Evolutionary conservation across 1,140 invertebrate species (phyloP), one percentile per base, ranked within the genome.

Genomic region (Zaprionus camerounensis): DNA sequence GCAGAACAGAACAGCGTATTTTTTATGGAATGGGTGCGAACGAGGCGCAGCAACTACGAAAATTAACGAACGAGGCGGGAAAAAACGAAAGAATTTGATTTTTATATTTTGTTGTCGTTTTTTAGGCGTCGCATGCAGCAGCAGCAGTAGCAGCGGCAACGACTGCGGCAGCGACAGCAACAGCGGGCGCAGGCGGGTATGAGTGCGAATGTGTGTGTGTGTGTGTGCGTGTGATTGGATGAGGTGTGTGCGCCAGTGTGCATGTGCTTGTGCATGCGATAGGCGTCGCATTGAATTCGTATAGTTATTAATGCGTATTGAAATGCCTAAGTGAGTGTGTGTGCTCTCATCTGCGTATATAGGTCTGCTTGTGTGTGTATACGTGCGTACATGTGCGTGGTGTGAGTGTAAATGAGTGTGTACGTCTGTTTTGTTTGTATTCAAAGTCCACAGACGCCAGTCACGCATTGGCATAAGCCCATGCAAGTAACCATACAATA

Each of bases 281-380:
- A 74, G 77, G 76, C 73, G 84, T 86, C 81, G 82, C 84, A 88
- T 87, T 83, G 78, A 84, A 84, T 88, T 88, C 78, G 85, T 88
- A 78, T 88, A 88, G 84, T 87, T 88, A 87, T 88, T 88, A 88
- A 87, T 87, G 78, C 84, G 81, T 81, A 87, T 87, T 88, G 84
- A 87, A 88, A 87, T 90, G 74, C 74, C 81, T 78, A 75, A 55
- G 64, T 69, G 49, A 49, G 65, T 41, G 59, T 71, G 28, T 65
- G 75, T 64, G 53, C n/a, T 46, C 41, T 46, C 41, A 46, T 46
- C 41, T 46, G n/a, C 41, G 41, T 46, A 46, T 46, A 46, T 46
- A 46, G 17, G n/a, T 46, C 41, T 46, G 41, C 7, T 2, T 75
- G 63, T 34, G 24, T 82, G 62, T 56, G 63, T 76, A 61, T 75